These are phyloP conservation scores for Heliconius ethilla DNA, from an alignment of 2,888 invertebrate genomes.

Conservation along the genomic window DNA sequence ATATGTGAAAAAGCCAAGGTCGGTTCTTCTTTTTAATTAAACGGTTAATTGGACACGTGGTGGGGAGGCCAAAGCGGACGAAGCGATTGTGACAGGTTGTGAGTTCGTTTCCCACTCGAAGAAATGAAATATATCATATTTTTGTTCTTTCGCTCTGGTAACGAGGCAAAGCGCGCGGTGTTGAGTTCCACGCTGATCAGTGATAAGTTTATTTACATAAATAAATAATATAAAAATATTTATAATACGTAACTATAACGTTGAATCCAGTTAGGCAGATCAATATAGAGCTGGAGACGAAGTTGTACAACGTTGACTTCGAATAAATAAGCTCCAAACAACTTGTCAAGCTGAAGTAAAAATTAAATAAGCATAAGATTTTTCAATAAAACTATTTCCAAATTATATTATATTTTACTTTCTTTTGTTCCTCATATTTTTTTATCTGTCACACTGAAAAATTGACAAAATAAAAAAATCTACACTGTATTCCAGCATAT, in stretches of 20 bases:
- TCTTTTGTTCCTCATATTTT: not conserved
- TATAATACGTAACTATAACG: constrained; percentile 43
- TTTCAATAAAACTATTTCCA: not conserved
- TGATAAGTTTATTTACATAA: not conserved
- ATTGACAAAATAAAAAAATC: not conserved
- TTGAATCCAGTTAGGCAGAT: constrained; percentile 68
- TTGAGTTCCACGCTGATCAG: no score
- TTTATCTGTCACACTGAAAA: not conserved
- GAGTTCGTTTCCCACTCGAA: no score
- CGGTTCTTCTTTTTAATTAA: no score
- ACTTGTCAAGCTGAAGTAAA: constrained; percentile 51
- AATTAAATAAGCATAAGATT: not conserved
- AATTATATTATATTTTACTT: not conserved
- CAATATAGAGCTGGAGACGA: constrained; percentile 59
- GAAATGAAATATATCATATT: no score
- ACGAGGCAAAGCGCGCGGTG: no score
- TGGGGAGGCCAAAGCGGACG: no score
- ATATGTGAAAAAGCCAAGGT: no score
- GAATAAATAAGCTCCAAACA: constrained; percentile 57
- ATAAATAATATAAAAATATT: not conserved
- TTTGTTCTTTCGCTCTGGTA: no score
- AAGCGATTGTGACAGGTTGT: no score
- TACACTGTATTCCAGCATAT: no score
- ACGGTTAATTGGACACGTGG: no score
- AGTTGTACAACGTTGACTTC: constrained; percentile 60